Evolutionary conservation across 2,888 invertebrate species (phyloP), one percentile per base, ranked within the genome.

Genomic region (Salpingus planirostris): DNA sequence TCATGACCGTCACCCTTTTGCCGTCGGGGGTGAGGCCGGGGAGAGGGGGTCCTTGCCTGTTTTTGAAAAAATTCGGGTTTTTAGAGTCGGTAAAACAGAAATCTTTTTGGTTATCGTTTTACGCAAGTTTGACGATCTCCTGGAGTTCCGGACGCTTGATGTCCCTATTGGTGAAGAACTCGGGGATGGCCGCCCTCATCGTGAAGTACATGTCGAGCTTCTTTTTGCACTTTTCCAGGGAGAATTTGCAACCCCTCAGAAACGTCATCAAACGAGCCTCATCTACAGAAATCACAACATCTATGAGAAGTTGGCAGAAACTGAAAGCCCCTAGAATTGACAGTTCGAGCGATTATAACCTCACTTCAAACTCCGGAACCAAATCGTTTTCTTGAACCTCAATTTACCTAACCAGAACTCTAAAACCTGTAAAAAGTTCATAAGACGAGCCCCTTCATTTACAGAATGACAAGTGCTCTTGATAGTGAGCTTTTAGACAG

Each of bases 131-230:
- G 33, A 76, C 59, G 29, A 86, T 74, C 46, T 80, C 77, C 50
- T 74, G 71, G n/a, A 87, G 62, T 50, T 85, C 83, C 1, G 81
- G 79, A 24, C 76, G 73, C 6, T 67, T 74, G 40, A 86, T 73
- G 55, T 88, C 86, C 41, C 86, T 73, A 58, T 85, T 78, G 35
- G 70, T 67, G 63, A 87, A 88, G 65, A 88, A 82, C 58, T 89
- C 88, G 0, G 89, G 88, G 15, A 82, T 76, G 1, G 85, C 82
- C 3, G 80, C 73, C 12, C 86, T 72, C 83, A 87, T 84, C 6
- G 88, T 87, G 62, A 86, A 87, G 65, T 86, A 88, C 83, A 87
- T 85, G 62, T 88, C 88, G 55, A 88, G 65, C 64, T 88, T 88
- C 55, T 76, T 75, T 66, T 88, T 88, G 60, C 82, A 79, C 66